These are phyloP conservation scores for Cryptocephalus moraei DNA, from an alignment of 2,888 invertebrate genomes.

Conservation along the genomic window DNA sequence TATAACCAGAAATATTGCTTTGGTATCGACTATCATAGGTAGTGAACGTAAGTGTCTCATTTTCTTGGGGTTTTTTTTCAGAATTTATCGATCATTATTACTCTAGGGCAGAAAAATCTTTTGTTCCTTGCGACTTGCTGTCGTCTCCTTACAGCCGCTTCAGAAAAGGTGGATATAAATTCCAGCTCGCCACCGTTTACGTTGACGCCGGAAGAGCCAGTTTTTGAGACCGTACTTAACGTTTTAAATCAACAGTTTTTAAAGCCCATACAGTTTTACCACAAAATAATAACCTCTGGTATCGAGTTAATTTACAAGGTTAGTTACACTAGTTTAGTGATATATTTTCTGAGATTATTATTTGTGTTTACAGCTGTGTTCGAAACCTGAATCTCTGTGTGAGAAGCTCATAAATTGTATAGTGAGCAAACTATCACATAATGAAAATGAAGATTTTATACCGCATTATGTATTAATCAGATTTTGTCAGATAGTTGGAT, in stretches of 20 bases:
- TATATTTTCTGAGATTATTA: not conserved
- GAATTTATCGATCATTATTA: too few relatives aligned
- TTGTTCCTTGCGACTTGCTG: slow-evolving; percentile 49
- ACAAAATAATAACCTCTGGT: slow-evolving; percentile 47
- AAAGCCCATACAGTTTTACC: slow-evolving; percentile 42
- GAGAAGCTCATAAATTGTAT: slow-evolving; percentile 25
- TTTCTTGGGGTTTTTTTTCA: too few relatives aligned
- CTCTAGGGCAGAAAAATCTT: slow-evolving; percentile 40
- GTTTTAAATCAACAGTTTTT: slow-evolving; percentile 42
- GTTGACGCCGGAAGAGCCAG: slow-evolving; percentile 40
- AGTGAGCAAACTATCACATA: slow-evolving; percentile 1
- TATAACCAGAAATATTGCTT: slow-evolving; percentile 41
- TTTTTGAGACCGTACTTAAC: slow-evolving; percentile 42
- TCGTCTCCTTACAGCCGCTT: slow-evolving; percentile 44
- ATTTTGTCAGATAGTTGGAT: slow-evolving; percentile 50
- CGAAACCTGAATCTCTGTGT: slow-evolving; percentile 45
- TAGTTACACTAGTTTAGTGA: slow-evolving; percentile 12
- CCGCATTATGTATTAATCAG: slow-evolving; percentile 15
- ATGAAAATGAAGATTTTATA: slow-evolving; percentile 16
- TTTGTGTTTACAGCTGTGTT: slow-evolving; percentile 39
- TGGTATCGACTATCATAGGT: slow-evolving; percentile 37
- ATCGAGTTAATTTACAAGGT: slow-evolving; percentile 50
- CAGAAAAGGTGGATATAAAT: slow-evolving; percentile 29
- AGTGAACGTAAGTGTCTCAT: too few relatives aligned
- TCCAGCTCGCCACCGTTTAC: slow-evolving; percentile 31